A percentile compares a stretch with the other conserved stretches of the same genome.
These are phyloP conservation scores for Trachops cirrhosus DNA, from an alignment of 2,797 vertebrate species.

Conservation along the genomic window DNA sequence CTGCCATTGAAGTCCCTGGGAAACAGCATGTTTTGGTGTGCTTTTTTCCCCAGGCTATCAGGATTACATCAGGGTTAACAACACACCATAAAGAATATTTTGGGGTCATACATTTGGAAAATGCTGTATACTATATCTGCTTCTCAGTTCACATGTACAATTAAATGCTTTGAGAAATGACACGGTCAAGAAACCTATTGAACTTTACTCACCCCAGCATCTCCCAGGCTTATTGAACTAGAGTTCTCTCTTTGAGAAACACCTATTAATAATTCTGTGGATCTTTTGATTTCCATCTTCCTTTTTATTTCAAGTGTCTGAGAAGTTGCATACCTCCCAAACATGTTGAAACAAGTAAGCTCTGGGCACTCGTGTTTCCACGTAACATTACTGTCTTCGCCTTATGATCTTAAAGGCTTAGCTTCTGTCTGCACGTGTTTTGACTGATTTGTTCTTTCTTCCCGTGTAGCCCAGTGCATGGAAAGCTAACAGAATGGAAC, in stretches of 20 bases:
- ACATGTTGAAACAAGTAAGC: neutral
- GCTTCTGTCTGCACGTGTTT: neutral
- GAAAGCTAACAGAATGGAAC: constrained; percentile 95
- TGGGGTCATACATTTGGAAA: neutral
- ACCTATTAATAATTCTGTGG: neutral
- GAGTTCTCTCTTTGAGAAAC: neutral
- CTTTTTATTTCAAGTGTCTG: constrained; percentile 17
- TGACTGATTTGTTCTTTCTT: constrained; percentile 62
- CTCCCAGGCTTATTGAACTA: neutral
- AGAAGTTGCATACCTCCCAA: neutral
- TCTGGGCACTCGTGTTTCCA: neutral
- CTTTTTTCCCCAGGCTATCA: neutral
- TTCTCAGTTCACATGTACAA: neutral
- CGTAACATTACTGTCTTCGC: neutral
- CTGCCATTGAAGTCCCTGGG: neutral
- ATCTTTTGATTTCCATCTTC: neutral
- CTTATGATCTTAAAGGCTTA: constrained; percentile 20
- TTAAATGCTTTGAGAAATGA: constrained; percentile 33
- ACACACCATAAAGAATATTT: neutral
- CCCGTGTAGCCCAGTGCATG: constrained; percentile 88
- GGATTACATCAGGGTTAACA: constrained; percentile 17
- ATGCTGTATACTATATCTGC: neutral
- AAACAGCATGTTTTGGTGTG: neutral
- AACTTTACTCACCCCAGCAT: neutral
- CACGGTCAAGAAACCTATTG: neutral